Evolutionary conservation across 2,888 invertebrate species (phyloP).

Genomic region (Apamea epomidion): DNA sequence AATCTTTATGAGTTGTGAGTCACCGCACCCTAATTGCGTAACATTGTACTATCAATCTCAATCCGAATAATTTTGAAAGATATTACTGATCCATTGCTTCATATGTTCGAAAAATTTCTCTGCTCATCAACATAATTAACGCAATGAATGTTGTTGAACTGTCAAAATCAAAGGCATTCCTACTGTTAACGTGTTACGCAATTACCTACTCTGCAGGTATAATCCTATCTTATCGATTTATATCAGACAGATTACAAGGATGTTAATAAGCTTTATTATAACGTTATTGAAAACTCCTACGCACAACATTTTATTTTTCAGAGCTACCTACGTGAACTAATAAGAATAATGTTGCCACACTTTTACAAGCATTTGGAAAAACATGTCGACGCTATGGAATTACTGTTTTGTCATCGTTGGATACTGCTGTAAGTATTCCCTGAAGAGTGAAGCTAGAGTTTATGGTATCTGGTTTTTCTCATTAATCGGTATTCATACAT

Average conservation of each 20-base stretch:
- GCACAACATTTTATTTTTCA: conserved; percentile 70
- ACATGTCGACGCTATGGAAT: conserved; percentile 96
- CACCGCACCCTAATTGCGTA: background rate
- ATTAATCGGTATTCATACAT: background rate
- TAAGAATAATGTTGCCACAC: conserved; percentile 97
- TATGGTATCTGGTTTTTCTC: background rate
- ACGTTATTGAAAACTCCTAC: conserved; percentile 52
- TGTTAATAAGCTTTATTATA: conserved; percentile 20
- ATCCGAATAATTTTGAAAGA: background rate
- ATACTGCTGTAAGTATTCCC: conserved; percentile 93
- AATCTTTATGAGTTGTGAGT: conserved; percentile 9
- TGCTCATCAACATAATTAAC: background rate
- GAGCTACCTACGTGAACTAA: conserved; percentile 96
- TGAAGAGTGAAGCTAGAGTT: background rate
- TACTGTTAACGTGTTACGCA: background rate
- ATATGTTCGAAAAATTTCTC: too few species aligned
- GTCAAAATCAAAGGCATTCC: background rate
- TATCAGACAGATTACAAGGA: conserved; percentile 27
- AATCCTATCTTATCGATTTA: conserved; percentile 32
- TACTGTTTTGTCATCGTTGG: conserved; percentile 98
- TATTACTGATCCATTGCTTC: background rate
- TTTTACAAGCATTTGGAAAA: conserved; percentile 96
- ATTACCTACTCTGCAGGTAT: background rate
- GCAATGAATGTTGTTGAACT: background rate
- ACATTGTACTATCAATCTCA: background rate